Percentiles rank a stretch among this genome's conserved stretches.
Conservation (phyloP, 2,888 invertebrate species). For the Cenopis cana region DNA sequence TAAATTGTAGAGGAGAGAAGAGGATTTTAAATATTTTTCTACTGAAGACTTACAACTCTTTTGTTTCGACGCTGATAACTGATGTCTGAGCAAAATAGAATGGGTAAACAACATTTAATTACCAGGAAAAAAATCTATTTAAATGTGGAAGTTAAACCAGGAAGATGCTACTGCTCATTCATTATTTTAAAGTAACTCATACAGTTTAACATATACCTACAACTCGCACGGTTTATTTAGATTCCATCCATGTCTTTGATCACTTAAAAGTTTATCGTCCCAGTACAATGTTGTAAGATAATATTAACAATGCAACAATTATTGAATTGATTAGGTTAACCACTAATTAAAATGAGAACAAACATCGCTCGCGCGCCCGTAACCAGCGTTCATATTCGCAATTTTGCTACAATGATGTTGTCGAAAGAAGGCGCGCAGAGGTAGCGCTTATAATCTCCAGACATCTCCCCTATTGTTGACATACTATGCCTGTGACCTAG, state of each 20-base stretch:
- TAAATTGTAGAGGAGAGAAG: too few relatives aligned
- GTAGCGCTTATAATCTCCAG: conserved; percentile 64
- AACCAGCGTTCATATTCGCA: background rate
- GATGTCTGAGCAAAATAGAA: background rate
- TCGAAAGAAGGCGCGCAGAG: conserved; percentile 32
- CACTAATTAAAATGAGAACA: background rate
- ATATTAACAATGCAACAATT: too few relatives aligned
- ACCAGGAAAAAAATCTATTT: background rate
- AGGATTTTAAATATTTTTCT: too few relatives aligned
- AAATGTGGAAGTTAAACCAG: background rate
- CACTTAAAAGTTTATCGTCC: too few relatives aligned
- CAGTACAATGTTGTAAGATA: too few relatives aligned
- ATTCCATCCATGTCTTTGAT: too few relatives aligned
- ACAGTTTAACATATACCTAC: background rate
- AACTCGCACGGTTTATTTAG: too few relatives aligned
- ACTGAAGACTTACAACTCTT: too few relatives aligned
- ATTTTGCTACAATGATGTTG: background rate
- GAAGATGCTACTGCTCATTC: too few relatives aligned
- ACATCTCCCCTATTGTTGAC: conserved; percentile 63
- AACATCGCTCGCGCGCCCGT: background rate
- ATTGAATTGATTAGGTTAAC: background rate
- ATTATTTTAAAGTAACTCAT: too few relatives aligned
- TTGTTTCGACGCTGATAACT: background rate
- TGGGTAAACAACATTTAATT: background rate
- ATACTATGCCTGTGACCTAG: conserved; percentile 64